Percentiles rank a stretch among this genome's conserved stretches.
These are phyloP conservation scores for Hydra vulgaris DNA, from an alignment of 30 jellyfish, hydroid and myxozoan genomes.

Conservation along the genomic window DNA sequence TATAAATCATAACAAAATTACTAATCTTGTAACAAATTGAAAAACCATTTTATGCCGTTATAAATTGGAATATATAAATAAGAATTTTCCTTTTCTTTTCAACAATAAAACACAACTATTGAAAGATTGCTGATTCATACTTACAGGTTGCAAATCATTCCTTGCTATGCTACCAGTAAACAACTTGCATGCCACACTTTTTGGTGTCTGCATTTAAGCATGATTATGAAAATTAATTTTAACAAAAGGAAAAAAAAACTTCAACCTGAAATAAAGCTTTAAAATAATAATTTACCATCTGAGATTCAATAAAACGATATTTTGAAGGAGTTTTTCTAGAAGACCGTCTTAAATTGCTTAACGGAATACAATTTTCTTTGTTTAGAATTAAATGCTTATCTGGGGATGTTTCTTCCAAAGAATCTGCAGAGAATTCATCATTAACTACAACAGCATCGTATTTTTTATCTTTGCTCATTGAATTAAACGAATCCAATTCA, in stretches of 20 bases:
- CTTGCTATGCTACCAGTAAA: conserved; percentile 2
- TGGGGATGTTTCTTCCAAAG: conserved; percentile 39
- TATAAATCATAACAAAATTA: too few relatives aligned
- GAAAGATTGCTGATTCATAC: too few relatives aligned
- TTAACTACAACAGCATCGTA: not conserved
- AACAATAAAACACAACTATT: too few relatives aligned
- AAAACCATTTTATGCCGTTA: too few relatives aligned
- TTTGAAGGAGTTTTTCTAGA: conserved; percentile 43
- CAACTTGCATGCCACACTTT: conserved; percentile 39
- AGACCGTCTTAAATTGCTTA: conserved; percentile 32
- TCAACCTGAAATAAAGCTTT: too few relatives aligned
- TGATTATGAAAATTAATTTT: not conserved
- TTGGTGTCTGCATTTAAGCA: conserved; percentile 11
- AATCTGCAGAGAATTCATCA: conserved; percentile 26
- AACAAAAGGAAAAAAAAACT: not conserved
- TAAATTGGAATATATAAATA: too few relatives aligned
- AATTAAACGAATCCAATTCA: too few relatives aligned
- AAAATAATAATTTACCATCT: not conserved
- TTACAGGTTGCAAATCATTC: not conserved
- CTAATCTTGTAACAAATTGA: too few relatives aligned
- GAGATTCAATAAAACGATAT: conserved; percentile 16
- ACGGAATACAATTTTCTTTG: not conserved
- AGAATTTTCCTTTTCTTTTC: too few relatives aligned
- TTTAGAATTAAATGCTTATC: not conserved
- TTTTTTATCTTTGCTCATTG: not conserved